Base-by-base conservation (phyloP, 2,797 vertebrate genomes). In the Xenentodon cancila region DNA sequence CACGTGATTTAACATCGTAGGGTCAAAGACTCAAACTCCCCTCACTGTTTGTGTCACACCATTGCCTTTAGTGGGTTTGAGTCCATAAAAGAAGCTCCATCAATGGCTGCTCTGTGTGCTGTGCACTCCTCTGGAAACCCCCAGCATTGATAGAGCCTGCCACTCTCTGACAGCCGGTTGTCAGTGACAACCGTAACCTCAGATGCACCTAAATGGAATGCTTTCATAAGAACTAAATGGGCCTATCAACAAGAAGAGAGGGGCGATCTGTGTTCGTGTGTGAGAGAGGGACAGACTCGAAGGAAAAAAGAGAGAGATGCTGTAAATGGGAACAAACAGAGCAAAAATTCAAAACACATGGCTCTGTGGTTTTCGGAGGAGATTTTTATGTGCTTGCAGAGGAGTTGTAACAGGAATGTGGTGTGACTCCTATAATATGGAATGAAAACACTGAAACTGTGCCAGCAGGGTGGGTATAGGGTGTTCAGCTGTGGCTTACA, bases 181-280 rank as follows among this genome's bases (percentile, higher is more conserved):
- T 94, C 94, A 93, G 42, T 92, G 93, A 93, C 93, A 94, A 95
- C 93, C 86, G 73, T 88, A 91, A 89, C 88, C 89, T 90, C 85
- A 84, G 79, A 90, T 87, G 87, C 86, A 88, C 87, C 83, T 89
- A 83, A 87, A 88, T 84, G 88, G 88, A 89, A 89, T 68, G 81
- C 84, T 89, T 90, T 87, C 84, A 88, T 83, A 63, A 85, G 82
- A 70, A 76, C 85, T 82, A 85, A 88, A 88, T 73, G 73, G 85
- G 80, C 68, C 85, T 79, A 89, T 90, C 86, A 82, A 81, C 82
- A 74, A 60, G 81, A 73, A 58, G 75, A 65, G 77, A 67, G 71
- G 20, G 20, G 54, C 20, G 15, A 59, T 68, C 68, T 15, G 56
- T 30, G 34, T 68, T 43, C 57, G 44, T 66, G 74, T 71, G 53